Evolutionary conservation across 2,888 invertebrate genomes (phyloP).

Genomic region (Taphrorychus bicolor): DNA sequence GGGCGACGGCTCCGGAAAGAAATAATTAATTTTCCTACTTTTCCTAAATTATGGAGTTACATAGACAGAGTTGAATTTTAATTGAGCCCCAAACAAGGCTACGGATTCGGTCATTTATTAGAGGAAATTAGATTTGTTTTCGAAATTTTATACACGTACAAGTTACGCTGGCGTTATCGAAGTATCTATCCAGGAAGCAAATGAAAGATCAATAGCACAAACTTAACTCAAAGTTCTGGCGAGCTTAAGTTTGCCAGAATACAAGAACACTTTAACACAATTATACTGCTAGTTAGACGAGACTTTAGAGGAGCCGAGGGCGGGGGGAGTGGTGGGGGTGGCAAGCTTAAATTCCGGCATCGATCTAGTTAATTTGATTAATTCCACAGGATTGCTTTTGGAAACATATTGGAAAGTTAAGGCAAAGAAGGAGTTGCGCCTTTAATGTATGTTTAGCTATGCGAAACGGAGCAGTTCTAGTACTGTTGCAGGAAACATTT

Average conservation of each 20-base stretch:
- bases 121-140: not conserved
- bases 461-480: too few species aligned
- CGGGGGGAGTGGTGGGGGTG: not conserved
- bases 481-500: not conserved
- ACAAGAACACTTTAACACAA: not conserved
- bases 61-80: conserved; percentile 1
- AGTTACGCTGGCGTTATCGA: too few species aligned
- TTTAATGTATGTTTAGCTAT: too few species aligned
- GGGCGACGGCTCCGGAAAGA: conserved; percentile 28
- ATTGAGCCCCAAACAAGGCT: not conserved
- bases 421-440: too few species aligned
- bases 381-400: not conserved
- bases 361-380: not conserved
- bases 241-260: not conserved
- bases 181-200: not conserved
- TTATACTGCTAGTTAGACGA: not conserved
- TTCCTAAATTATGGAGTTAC: conserved; percentile 6
- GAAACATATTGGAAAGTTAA: not conserved
- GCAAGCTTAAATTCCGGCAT: not conserved
- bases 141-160: too few species aligned
- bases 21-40: conserved; percentile 31
- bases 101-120: not conserved
- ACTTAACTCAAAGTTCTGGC: not conserved
- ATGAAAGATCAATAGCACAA: not conserved
- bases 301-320: not conserved